Evolutionary conservation across 2,797 vertebrate genomes (phyloP).

Genomic region (Erpetoichthys calabaricus): DNA sequence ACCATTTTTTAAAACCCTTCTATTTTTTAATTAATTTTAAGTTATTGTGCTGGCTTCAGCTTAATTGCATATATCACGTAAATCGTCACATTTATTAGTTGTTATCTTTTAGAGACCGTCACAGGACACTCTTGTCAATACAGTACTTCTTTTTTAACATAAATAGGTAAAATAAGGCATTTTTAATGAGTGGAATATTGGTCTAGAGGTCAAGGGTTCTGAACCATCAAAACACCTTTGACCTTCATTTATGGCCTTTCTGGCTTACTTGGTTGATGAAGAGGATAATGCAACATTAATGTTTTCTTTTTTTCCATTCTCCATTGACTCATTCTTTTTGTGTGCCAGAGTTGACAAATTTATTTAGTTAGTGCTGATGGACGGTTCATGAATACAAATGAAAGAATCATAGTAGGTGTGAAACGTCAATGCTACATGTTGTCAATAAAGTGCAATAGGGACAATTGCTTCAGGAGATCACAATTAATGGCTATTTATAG

Average conservation of each 20-base stretch:
- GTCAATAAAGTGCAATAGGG: slow-evolving; percentile 55
- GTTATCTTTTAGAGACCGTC: slow-evolving; percentile 13
- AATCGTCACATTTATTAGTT: not conserved
- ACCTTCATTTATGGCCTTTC: slow-evolving; percentile 62
- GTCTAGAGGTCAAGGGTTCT: slow-evolving; percentile 83
- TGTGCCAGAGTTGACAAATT: slow-evolving; percentile 80
- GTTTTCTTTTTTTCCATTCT: slow-evolving; percentile 46
- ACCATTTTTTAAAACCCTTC: too few species aligned
- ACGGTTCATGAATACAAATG: slow-evolving; percentile 97
- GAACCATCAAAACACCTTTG: slow-evolving; percentile 82
- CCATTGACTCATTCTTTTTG: slow-evolving; percentile 80
- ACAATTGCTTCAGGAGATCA: slow-evolving; percentile 55
- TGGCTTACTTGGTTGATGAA: slow-evolving; percentile 72
- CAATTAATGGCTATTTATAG: slow-evolving; percentile 17
- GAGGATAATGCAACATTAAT: slow-evolving; percentile 98
- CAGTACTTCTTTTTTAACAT: slow-evolving; percentile 41
- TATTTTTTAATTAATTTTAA: too few species aligned
- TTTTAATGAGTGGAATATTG: slow-evolving; percentile 67
- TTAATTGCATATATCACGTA: too few species aligned
- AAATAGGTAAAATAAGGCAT: slow-evolving; percentile 41
- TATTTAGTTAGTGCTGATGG: slow-evolving; percentile 77
- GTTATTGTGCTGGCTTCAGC: too few species aligned
- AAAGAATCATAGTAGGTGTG: slow-evolving; percentile 79
- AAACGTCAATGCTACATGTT: slow-evolving; percentile 59
- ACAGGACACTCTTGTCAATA: not conserved